A percentile compares a stretch with the other conserved stretches of the same genome.
These are phyloP conservation scores for Podarcis raffonei DNA, from an alignment of 2,113 vertebrate genomes.

Conservation along the genomic window DNA sequence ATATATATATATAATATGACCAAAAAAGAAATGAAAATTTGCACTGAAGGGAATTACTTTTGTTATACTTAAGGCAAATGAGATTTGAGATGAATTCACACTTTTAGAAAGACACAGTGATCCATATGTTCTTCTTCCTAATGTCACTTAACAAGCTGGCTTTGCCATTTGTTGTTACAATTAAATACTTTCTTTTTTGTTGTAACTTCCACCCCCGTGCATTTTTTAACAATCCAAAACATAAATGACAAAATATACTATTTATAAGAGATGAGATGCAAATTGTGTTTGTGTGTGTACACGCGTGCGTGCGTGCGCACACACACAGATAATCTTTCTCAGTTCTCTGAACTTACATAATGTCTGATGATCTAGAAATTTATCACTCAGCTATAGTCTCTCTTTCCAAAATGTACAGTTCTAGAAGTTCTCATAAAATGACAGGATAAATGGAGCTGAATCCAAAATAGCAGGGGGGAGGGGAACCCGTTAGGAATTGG, in stretches of 20 bases:
- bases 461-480: slow-evolving; percentile 28
- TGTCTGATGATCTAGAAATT: slow-evolving; percentile 30
- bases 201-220: too few relatives aligned
- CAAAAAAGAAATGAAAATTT: slow-evolving; percentile 13
- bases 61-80: slow-evolving; percentile 53
- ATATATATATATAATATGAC: slow-evolving; percentile 27
- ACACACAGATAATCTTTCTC: not conserved
- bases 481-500: not conserved
- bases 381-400: not conserved
- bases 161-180: slow-evolving; percentile 69
- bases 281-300: too few relatives aligned
- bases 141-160: slow-evolving; percentile 68
- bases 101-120: slow-evolving; percentile 69
- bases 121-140: slow-evolving; percentile 70
- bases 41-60: slow-evolving; percentile 64
- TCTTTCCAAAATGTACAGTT: slow-evolving; percentile 13
- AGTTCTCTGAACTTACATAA: slow-evolving; percentile 49
- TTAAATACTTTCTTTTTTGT: slow-evolving; percentile 54
- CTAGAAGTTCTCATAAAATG: slow-evolving; percentile 22
- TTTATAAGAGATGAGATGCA: too few relatives aligned
- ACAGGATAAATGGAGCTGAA: slow-evolving; percentile 33
- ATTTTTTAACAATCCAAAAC: too few relatives aligned
- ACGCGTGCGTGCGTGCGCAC: rapidly evolving
- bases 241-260: too few relatives aligned
- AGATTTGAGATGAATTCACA: slow-evolving; percentile 66